These are phyloP conservation scores for Tetramorium alpestre DNA, from an alignment of 1,140 invertebrate species.

Conservation along the genomic window DNA sequence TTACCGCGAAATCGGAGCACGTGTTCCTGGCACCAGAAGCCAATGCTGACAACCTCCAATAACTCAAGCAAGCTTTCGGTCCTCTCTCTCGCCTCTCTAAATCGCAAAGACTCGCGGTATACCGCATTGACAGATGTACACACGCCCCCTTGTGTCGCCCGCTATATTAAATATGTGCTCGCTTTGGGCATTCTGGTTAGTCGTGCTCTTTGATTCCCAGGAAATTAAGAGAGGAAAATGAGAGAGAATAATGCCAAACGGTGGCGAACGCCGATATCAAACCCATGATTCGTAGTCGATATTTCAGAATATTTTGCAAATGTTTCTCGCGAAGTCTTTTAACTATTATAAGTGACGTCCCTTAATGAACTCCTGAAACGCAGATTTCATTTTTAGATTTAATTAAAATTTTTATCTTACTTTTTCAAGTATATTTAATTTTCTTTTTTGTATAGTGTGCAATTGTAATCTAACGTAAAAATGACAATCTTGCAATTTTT, in stretches of 20 bases:
- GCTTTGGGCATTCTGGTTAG: conserved; percentile 29
- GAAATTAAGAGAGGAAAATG: conserved; percentile 70
- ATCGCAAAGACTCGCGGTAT: conserved; percentile 70
- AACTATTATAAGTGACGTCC: no score
- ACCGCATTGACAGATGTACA: conserved; percentile 77
- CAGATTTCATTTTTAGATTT: not conserved
- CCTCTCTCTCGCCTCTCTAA: conserved; percentile 64
- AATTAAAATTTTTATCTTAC: not conserved
- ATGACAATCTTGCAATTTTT: not conserved
- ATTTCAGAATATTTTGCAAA: conserved; percentile 9
- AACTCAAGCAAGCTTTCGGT: conserved; percentile 75
- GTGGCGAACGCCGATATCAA: not conserved
- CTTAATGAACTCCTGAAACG: not conserved
- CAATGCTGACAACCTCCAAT: conserved; percentile 81
- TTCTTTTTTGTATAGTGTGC: not conserved
- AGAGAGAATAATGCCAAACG: conserved; percentile 67
- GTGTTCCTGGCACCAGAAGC: conserved; percentile 82
- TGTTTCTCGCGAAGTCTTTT: not conserved
- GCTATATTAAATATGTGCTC: conserved; percentile 75
- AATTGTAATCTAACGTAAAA: not conserved
- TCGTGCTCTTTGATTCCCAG: conserved; percentile 60
- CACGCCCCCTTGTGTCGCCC: conserved; percentile 74
- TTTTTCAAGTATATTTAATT: not conserved
- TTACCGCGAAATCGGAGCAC: conserved; percentile 82
- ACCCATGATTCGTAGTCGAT: not conserved